Conservation (phyloP, 37 sponge, comb jelly and placozoan species). For the Amphimedon queenslandica region DNA sequence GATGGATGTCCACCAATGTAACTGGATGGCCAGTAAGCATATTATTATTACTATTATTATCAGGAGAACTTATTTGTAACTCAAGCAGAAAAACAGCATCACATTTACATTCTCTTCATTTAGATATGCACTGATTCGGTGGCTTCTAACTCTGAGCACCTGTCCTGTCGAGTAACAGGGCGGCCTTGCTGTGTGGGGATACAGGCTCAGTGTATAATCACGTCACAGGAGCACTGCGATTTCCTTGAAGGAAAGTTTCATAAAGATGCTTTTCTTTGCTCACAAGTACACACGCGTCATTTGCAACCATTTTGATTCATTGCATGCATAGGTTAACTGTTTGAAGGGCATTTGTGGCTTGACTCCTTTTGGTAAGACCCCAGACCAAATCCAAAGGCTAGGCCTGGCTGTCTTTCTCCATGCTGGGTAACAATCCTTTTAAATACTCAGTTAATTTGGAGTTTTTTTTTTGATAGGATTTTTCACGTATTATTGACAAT, state of each 20-base stretch:
- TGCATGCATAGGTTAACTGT: constrained; percentile 97
- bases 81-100: background rate
- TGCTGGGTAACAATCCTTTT: constrained; percentile 65
- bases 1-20: constrained; percentile 27
- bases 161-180: constrained; percentile 72
- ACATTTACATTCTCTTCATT: background rate
- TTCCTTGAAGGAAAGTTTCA: constrained; percentile 78
- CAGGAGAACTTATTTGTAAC: too few relatives aligned
- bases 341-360: constrained; percentile 81
- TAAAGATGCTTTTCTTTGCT: constrained; percentile 75
- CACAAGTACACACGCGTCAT: too few relatives aligned
- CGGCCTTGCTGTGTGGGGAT: constrained; percentile 90
- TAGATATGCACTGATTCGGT: background rate
- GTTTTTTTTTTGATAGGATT: constrained; percentile 17
- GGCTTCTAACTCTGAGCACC: constrained; percentile 15
- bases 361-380: constrained; percentile 54
- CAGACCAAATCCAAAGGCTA: constrained; percentile 88
- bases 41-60: background rate
- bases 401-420: constrained; percentile 74
- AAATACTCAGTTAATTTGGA: too few relatives aligned
- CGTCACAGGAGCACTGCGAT: constrained; percentile 70
- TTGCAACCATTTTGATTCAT: too few relatives aligned
- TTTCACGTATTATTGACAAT: constrained; percentile 30
- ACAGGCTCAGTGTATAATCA: constrained; percentile 78
- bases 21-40: constrained; percentile 75